phyloP scores from a whole-genome alignment of 2,888 invertebrate species.

The Acleris laterana region DNA sequence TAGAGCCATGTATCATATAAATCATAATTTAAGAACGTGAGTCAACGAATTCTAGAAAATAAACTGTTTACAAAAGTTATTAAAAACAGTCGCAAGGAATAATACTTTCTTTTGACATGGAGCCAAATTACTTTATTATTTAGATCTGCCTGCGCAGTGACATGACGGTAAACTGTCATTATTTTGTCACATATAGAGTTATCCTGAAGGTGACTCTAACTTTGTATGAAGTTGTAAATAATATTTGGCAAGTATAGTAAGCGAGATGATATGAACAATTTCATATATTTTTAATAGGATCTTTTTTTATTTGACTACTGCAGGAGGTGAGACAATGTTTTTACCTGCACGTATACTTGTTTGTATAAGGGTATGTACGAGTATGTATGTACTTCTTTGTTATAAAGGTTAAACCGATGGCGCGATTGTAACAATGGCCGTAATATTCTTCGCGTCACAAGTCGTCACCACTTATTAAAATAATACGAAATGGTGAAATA shows the following conservation, averaged over 20 bases:
- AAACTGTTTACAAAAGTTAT: constrained; percentile 14
- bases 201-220: constrained; percentile 17
- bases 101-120: constrained; percentile 22
- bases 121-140: constrained; percentile 27
- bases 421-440: no score
- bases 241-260: constrained; percentile 9
- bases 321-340: no score
- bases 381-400: no score
- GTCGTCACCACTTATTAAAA: no score
- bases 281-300: neutral
- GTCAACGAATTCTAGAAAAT: constrained; percentile 23
- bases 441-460: no score
- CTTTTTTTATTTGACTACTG: no score
- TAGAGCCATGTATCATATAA: neutral
- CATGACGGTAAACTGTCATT: constrained; percentile 6
- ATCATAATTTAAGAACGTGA: constrained; percentile 16
- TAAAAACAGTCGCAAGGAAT: constrained; percentile 15
- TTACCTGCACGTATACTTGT: no score
- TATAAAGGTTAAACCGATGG: no score
- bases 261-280: neutral
- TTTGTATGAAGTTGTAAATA: constrained; percentile 5
- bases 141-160: constrained; percentile 18
- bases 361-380: no score
- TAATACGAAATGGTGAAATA: no score
- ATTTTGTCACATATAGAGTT: constrained; percentile 11